Conservation (phyloP, 2,888 invertebrate genomes). For the Acanthosepion lycidas region DNA sequence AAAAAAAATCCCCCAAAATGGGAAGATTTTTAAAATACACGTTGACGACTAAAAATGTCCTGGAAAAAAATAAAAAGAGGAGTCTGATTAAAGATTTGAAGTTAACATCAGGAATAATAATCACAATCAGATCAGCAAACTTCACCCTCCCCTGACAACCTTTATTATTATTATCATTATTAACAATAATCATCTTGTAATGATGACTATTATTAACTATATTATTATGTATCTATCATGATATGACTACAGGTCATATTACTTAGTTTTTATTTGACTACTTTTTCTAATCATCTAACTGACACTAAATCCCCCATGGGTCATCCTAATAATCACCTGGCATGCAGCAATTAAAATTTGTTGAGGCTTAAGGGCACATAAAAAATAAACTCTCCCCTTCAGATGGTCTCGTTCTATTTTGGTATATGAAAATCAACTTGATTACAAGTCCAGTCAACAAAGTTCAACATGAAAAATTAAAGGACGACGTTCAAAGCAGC, state of each 20-base stretch:
- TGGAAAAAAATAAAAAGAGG: too few relatives aligned
- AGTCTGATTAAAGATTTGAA: too few relatives aligned
- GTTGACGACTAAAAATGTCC: neutral
- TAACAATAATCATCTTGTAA: neutral
- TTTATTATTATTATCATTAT: neutral
- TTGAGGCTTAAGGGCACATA: neutral
- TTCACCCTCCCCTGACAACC: too few relatives aligned
- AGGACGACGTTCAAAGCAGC: neutral
- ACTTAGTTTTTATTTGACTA: neutral
- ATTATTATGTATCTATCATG: neutral
- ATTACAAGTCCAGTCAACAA: neutral
- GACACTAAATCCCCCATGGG: neutral
- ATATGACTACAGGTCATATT: neutral
- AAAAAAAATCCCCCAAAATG: too few relatives aligned
- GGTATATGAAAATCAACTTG: neutral
- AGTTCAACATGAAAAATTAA: neutral
- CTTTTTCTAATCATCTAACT: neutral
- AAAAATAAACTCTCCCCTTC: neutral
- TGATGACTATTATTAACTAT: neutral
- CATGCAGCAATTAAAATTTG: neutral
- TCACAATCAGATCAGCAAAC: too few relatives aligned
- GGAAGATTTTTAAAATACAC: neutral
- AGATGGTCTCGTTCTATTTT: neutral
- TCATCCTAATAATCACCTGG: neutral
- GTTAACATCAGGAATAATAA: too few relatives aligned